Evolutionary conservation across 2,888 invertebrate genomes (phyloP).

Genomic region (Sphaerophoria rueppellii): DNA sequence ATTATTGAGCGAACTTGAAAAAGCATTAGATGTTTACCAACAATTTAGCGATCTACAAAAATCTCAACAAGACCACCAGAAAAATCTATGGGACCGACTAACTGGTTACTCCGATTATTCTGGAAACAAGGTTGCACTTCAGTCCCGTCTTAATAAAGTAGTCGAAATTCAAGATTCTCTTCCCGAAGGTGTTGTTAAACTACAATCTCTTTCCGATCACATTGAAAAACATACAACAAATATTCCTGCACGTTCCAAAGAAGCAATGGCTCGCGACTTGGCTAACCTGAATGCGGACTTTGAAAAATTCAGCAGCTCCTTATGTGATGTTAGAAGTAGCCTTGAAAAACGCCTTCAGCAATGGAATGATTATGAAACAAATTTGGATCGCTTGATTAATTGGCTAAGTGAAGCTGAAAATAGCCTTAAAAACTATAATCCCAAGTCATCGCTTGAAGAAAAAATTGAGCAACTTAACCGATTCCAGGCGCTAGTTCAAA

Average conservation of each 20-base stretch:
- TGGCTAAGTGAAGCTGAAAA: conserved; percentile 95
- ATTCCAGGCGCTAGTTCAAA: conserved; percentile 92
- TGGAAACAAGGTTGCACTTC: conserved; percentile 93
- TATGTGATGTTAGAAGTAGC: conserved; percentile 90
- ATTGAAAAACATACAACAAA: conserved; percentile 87
- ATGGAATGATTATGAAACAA: conserved; percentile 95
- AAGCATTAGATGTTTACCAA: conserved; percentile 90
- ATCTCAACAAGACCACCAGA: conserved; percentile 94
- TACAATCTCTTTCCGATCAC: conserved; percentile 89
- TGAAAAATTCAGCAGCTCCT: conserved; percentile 90
- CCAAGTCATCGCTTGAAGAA: conserved; percentile 93
- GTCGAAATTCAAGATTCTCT: conserved; percentile 90
- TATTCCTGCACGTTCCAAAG: conserved; percentile 92
- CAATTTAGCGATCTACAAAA: conserved; percentile 94
- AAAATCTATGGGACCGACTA: conserved; percentile 94
- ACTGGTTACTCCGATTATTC: conserved; percentile 92
- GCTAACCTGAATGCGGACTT: conserved; percentile 91
- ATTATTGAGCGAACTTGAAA: conserved; percentile 89
- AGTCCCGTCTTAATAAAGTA: conserved; percentile 90
- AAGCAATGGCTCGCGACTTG: conserved; percentile 91
- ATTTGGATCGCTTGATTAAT: conserved; percentile 90
- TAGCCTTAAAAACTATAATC: conserved; percentile 91
- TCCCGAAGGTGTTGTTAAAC: conserved; percentile 89
- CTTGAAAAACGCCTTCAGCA: conserved; percentile 93
- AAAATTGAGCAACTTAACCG: conserved; percentile 94